phyloP scores from a whole-genome alignment of 2,113 vertebrate species.

The Aptenodytes patagonicus region DNA sequence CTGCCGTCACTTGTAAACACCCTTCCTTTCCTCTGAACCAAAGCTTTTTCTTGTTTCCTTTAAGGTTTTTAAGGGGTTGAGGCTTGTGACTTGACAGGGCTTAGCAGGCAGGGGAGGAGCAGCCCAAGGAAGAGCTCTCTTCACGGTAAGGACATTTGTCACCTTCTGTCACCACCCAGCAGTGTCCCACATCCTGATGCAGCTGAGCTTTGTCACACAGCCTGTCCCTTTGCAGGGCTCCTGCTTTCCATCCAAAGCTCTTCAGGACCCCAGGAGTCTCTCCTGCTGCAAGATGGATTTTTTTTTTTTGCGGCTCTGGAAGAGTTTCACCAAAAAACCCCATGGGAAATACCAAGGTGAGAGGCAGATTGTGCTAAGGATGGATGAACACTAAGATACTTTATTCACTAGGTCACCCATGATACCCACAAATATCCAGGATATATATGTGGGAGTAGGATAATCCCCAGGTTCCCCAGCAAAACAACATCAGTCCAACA shows the following conservation, averaged over 20 bases:
- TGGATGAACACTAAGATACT: not conserved
- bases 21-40: not conserved
- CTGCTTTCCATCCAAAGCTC: not conserved
- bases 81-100: not conserved
- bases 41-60: not conserved
- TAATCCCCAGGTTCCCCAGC: not conserved
- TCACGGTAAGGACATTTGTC: not conserved
- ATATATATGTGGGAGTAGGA: not conserved
- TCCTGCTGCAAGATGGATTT: not conserved
- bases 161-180: not conserved
- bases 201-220: not conserved
- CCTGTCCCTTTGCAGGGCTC: not conserved
- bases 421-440: not conserved
- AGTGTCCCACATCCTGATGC: not conserved
- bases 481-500: not conserved
- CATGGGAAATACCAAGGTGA: not conserved
- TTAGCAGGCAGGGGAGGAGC: not conserved
- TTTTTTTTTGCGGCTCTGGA: not conserved
- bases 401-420: not conserved
- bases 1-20: not conserved
- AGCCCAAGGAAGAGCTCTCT: not conserved
- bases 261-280: not conserved
- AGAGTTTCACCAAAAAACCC: not conserved
- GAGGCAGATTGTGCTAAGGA: not conserved
- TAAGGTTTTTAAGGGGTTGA: not conserved